Conservation (phyloP, 2,888 invertebrate genomes). For the Branchinecta sandiegonensis region DNA sequence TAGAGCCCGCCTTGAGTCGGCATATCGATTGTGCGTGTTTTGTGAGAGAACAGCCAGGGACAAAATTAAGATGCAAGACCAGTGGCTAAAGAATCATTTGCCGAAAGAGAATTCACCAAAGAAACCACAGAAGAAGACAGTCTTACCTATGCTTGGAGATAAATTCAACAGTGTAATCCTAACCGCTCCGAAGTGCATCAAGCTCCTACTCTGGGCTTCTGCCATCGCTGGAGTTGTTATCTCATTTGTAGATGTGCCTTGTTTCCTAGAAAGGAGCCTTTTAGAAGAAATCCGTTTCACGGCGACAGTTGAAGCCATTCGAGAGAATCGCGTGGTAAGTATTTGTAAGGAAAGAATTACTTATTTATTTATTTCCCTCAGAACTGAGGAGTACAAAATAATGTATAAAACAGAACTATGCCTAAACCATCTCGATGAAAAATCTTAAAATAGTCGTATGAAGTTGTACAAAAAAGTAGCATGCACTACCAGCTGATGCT, state of each 20-base stretch:
- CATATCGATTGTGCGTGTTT: background rate
- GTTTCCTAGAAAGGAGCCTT: background rate
- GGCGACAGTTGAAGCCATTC: slow-evolving; percentile 6
- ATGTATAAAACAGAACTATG: too few species aligned
- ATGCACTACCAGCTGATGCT: too few species aligned
- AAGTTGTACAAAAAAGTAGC: too few species aligned
- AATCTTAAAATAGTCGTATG: too few species aligned
- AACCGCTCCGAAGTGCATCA: background rate
- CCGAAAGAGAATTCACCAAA: background rate
- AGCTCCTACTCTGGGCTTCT: background rate
- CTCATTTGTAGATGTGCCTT: slow-evolving; percentile 1
- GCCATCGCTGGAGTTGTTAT: background rate
- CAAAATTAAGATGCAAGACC: background rate
- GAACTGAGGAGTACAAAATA: too few species aligned
- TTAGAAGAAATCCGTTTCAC: background rate
- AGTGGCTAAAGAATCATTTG: background rate
- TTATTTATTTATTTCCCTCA: too few species aligned
- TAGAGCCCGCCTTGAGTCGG: background rate
- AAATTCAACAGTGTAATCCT: background rate
- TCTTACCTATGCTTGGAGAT: background rate
- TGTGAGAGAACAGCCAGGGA: background rate
- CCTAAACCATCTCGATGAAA: too few species aligned
- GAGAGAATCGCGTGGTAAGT: slow-evolving; percentile 5
- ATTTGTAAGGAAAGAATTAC: background rate
- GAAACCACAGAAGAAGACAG: background rate